These are phyloP conservation scores for Limosa lapponica DNA, from an alignment of 2,797 vertebrate genomes.

Conservation along the genomic window DNA sequence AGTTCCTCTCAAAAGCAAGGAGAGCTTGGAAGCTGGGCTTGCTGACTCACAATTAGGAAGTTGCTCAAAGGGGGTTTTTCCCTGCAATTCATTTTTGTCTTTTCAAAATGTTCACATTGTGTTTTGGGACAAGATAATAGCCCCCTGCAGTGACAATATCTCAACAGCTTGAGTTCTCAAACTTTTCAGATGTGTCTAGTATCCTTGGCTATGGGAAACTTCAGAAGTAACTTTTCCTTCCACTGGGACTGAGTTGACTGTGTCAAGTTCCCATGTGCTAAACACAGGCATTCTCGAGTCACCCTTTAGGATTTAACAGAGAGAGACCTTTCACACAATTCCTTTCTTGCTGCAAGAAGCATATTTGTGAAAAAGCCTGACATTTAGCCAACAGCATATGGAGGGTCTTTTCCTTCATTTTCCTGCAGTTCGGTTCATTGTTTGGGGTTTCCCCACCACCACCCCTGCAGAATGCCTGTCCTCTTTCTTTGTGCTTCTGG, in stretches of 20 bases:
- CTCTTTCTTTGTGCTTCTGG: neutral
- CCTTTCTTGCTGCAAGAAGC: neutral
- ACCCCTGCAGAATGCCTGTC: neutral
- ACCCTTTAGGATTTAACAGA: neutral
- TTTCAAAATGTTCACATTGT: neutral
- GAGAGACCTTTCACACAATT: neutral
- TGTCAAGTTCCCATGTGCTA: neutral
- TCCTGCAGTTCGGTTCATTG: neutral
- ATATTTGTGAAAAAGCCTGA: neutral
- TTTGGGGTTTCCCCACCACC: too few species aligned
- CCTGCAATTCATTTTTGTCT: neutral
- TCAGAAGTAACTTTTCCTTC: neutral
- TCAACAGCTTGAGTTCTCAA: neutral
- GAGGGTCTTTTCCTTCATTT: neutral
- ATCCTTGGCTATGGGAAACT: neutral
- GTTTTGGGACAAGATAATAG: neutral
- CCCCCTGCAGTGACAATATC: neutral
- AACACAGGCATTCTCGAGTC: neutral
- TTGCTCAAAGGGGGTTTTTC: neutral
- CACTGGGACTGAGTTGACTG: neutral
- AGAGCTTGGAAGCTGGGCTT: neutral
- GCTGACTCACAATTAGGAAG: neutral
- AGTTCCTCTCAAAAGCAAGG: neutral
- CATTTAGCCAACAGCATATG: neutral
- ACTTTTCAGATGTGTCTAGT: neutral